Base-by-base conservation (phyloP, 2,113 vertebrate genomes). In the Pachypanchax playfairii region DNA sequence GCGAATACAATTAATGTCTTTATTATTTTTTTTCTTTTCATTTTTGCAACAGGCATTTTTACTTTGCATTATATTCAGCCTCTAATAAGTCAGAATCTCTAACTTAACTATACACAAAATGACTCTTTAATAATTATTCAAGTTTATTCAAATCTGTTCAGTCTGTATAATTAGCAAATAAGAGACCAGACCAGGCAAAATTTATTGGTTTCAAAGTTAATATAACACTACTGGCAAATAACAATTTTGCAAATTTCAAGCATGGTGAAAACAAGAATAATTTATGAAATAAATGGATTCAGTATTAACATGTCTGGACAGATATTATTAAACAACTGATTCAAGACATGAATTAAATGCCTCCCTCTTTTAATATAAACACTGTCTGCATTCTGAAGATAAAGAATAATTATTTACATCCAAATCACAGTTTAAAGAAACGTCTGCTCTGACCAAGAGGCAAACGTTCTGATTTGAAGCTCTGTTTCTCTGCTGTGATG, bases 171-270 rank as follows among this genome's bases (percentile, higher is more conserved):
- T 6, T 33, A 22, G 14, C 8, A 26, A 15, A 22, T 0, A 33
- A 44, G 10, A 54, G 41, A 39, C 59, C 75, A 56, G 43, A 69
- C 63, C 75, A 83, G 82, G 80, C 74, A 85, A 85, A 54, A 66
- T 85, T 87, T 85, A 87, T 87, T 85, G 59, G 9, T 61, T 70
- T 83, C 6, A 64, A 81, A 73, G 55, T 61, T 62, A 77, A 57
- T 68, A 75, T 70, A 82, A 78, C 61, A 70, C 61, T 39, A 70
- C 74, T 67, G 56, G 49, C 60, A 73, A 72, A 56, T 75, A 60
- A 57, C 69, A 68, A 71, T 44, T 63, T 74, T 36, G 43, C 43
- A 52, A 43, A 39, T 67, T 56, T 52, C 57, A 8, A 46, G 46
- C 54, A 42, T 47, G 22, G 36, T 33, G 21, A 58, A 55, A 75